Conservation (phyloP, 2,113 vertebrate genomes). For the Platycercus adscitus region DNA sequence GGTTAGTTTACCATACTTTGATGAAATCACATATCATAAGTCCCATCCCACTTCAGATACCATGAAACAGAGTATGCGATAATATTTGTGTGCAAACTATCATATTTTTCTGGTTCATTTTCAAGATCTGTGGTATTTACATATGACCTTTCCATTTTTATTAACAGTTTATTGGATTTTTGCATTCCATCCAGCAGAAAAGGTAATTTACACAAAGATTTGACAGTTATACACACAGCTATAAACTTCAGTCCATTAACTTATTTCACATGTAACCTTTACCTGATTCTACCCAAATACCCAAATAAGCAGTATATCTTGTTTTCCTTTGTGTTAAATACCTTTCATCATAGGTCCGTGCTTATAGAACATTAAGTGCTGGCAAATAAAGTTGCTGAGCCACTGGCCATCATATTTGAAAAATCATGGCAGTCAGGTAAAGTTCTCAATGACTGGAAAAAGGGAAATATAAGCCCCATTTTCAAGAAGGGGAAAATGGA, state of each 20-base stretch:
- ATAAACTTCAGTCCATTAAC: constrained; percentile 79
- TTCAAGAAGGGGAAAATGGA: too few species aligned
- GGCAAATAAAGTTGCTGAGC: too few species aligned
- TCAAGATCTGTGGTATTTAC: constrained; percentile 77
- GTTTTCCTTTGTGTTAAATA: constrained; percentile 58
- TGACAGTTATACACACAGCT: constrained; percentile 77
- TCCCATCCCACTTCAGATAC: constrained; percentile 37
- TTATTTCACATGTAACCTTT: constrained; percentile 77
- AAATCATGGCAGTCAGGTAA: too few species aligned
- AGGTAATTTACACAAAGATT: constrained; percentile 81
- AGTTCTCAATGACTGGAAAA: too few species aligned
- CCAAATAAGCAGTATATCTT: constrained; percentile 58
- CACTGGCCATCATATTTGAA: too few species aligned
- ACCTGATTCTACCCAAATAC: constrained; percentile 65
- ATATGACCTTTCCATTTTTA: constrained; percentile 84
- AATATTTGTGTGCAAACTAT: constrained; percentile 72
- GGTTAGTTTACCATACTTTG: background rate
- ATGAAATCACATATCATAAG: constrained; percentile 27
- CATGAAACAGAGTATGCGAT: constrained; percentile 64
- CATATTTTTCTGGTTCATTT: constrained; percentile 73
- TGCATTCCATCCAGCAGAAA: constrained; percentile 74
- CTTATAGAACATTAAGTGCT: constrained; percentile 38
- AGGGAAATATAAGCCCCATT: too few species aligned
- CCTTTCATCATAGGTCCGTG: background rate
- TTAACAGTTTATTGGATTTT: constrained; percentile 83